These are phyloP conservation scores for Gnathonemus echidnorhynchus DNA, from an alignment of 2,113 vertebrate species.

Conservation along the genomic window DNA sequence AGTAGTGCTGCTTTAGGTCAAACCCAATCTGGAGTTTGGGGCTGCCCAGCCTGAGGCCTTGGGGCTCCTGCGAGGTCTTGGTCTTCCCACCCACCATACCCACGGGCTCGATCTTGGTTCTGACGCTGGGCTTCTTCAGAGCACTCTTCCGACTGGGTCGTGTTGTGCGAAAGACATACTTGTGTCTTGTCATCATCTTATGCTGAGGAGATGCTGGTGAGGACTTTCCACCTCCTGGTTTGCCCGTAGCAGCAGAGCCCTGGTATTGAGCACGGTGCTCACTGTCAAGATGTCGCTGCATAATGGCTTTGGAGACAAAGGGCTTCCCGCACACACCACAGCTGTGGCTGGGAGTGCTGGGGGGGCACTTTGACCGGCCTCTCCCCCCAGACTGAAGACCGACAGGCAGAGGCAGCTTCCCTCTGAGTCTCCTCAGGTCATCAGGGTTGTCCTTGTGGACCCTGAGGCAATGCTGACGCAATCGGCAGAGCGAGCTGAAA, in stretches of 20 bases:
- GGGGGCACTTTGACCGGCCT: conserved; percentile 55
- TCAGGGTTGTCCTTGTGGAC: conserved; percentile 93
- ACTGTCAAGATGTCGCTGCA: conserved; percentile 93
- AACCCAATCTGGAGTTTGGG: conserved; percentile 86
- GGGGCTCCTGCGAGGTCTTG: conserved; percentile 42
- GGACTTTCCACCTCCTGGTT: conserved; percentile 40
- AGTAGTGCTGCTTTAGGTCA: conserved; percentile 95
- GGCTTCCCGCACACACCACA: conserved; percentile 77
- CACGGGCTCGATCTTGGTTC: conserved; percentile 57
- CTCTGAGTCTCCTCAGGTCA: conserved; percentile 89
- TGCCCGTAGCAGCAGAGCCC: conserved; percentile 80
- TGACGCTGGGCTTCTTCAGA: conserved; percentile 54
- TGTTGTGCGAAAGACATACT: conserved; percentile 90
- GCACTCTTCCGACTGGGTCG: conserved; percentile 66
- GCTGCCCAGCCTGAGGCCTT: conserved; percentile 31
- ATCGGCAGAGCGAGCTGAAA: conserved; percentile 87
- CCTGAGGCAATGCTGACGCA: conserved; percentile 90
- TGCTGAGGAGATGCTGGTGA: conserved; percentile 14
- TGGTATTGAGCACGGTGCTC: conserved; percentile 87
- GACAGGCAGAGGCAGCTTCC: conserved; percentile 75
- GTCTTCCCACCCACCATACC: conserved; percentile 56
- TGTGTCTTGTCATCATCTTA: conserved; percentile 35
- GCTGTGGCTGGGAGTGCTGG: conserved; percentile 42
- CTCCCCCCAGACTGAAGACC: conserved; percentile 71
- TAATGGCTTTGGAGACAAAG: conserved; percentile 95